Conservation (phyloP, 1,140 invertebrate species). For the Panulirus ornatus region DNA sequence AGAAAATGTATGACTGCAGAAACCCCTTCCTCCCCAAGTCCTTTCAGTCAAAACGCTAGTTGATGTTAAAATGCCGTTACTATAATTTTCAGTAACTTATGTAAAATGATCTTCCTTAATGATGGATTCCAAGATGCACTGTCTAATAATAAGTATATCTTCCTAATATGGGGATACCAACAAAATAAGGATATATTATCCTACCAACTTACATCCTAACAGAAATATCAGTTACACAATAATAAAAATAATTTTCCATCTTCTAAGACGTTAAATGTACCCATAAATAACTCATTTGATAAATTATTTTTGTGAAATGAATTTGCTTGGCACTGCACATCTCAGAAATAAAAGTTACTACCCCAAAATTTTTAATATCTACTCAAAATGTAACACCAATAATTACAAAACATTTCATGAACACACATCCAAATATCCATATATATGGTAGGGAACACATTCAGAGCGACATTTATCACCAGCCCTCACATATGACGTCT, state of each 20-base stretch:
- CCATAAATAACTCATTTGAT: background rate
- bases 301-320: background rate
- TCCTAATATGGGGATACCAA: conserved; percentile 43
- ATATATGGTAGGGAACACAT: conserved; percentile 28
- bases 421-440: conserved; percentile 31
- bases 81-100: background rate
- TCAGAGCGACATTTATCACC: conserved; percentile 37
- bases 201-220: conserved; percentile 51
- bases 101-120: background rate
- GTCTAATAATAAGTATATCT: conserved; percentile 36
- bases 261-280: conserved; percentile 16
- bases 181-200: conserved; percentile 44
- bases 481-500: background rate
- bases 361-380: background rate
- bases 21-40: no score
- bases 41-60: background rate
- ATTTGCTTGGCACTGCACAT: conserved; percentile 28
- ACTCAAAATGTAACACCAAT: background rate
- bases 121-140: conserved; percentile 44
- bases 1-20: background rate
- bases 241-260: conserved; percentile 2
- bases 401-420: conserved; percentile 1
- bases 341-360: background rate
- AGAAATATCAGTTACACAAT: conserved; percentile 49
- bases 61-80: background rate